Conservation (phyloP, 2,797 vertebrate genomes). For the Megaceryle alcyon region DNA sequence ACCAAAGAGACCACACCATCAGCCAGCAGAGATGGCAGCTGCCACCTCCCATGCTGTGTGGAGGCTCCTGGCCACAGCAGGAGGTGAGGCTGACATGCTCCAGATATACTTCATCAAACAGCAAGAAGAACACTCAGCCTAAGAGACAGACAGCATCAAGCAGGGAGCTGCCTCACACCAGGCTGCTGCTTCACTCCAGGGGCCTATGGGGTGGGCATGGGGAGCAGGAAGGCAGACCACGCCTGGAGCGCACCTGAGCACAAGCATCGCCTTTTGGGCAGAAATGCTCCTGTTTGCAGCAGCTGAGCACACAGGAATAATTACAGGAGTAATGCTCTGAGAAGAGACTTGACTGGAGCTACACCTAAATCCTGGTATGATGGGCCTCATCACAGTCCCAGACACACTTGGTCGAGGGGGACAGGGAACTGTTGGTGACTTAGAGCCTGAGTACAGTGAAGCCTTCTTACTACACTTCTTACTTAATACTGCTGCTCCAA, state of each 20-base stretch:
- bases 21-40: background rate
- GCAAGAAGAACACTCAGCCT: background rate
- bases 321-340: background rate
- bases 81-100: background rate
- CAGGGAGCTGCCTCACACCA: background rate
- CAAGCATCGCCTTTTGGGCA: accelerated
- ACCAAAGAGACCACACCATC: accelerated
- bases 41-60: background rate
- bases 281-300: background rate
- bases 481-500: background rate
- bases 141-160: background rate
- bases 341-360: background rate
- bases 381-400: background rate
- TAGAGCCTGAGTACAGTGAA: background rate
- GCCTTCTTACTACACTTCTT: background rate
- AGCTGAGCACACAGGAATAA: background rate
- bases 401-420: background rate
- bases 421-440: background rate
- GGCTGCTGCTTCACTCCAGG: background rate
- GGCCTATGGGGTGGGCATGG: accelerated
- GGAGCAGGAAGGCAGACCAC: background rate
- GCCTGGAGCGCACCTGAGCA: background rate
- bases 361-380: accelerated
- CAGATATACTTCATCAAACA: background rate
- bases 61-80: background rate